Base-by-base conservation (phyloP, 2,888 invertebrate genomes). In the Sphaerophoria rueppellii region DNA sequence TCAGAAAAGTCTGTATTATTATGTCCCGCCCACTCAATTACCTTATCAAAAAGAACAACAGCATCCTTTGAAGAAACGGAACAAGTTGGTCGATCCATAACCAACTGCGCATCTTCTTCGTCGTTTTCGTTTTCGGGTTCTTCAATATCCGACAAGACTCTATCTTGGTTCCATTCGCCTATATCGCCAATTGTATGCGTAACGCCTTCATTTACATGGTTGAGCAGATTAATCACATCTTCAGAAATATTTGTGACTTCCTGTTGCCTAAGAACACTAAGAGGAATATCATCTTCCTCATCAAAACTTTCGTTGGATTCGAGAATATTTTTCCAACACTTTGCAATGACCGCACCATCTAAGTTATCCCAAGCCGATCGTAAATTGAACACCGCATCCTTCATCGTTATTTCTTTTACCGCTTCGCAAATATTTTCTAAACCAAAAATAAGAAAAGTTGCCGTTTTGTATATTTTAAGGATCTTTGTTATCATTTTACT, bases 341-440 rank as follows among this genome's bases (percentile, higher is more conserved):
- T 24, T 24, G 52, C 52, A 52, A 52, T 16, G 52, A 52, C 52
- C 52, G 52, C 52, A 52, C 52, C 24, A 52, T 52, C 52, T 52
- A 70, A 70, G 69, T 54, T 35, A 52, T 69, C 69, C 69, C 69
- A 69, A 69, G 70, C 70, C 54, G 70, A 54, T 57, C 57, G 52
- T 52, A 71, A 58, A 24, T 24, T 24, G 24, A 24, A 24, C 24
- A 24, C 12, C 12, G 58, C 63, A 11, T 55, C 74, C 46, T 57
- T 46, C 46, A 63, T 63, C 37, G 63, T 74, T 43, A 65, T 65
- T 46, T 63, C 55, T 57, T 74, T 65, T 35, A 74, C 14, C 63
- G 65, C 65, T 74, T 74, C 74, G 57, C 61, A 55, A 48, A 40
- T 54, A 50, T 61, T 50, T 50, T 72, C 54, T 72, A 52, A 73